A percentile compares a stretch with the other conserved stretches of the same genome.
Evolutionary conservation across 1,140 invertebrate species (phyloP).

Genomic region (Brachionus plicatilis): DNA sequence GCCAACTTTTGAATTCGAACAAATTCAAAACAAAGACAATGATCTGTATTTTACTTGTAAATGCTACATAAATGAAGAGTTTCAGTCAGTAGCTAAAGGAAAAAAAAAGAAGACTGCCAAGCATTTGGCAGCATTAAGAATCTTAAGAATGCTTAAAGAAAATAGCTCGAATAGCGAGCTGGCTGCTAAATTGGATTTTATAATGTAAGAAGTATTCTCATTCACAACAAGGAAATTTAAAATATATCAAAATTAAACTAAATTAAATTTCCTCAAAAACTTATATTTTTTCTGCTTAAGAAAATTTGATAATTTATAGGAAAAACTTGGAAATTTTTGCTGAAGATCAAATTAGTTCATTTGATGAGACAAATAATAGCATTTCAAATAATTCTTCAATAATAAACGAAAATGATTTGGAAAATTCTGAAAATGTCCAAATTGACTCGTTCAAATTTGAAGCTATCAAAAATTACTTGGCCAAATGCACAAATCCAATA

Average conservation of each 20-base stretch:
- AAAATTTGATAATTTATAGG: background rate
- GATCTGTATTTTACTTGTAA: background rate
- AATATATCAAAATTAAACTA: background rate
- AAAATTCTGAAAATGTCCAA: background rate
- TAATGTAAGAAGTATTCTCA: background rate
- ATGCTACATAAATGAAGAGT: background rate
- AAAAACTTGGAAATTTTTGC: background rate
- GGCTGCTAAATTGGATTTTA: background rate
- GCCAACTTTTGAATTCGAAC: background rate
- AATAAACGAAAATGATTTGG: background rate
- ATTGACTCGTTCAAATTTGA: background rate
- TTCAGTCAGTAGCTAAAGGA: background rate
- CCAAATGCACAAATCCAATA: background rate
- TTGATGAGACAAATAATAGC: background rate
- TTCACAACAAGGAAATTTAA: background rate
- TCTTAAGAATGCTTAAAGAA: background rate
- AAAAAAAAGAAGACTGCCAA: background rate
- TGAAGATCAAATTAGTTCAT: background rate
- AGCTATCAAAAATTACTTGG: background rate
- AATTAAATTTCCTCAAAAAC: background rate
- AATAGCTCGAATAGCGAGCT: background rate
- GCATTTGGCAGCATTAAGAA: background rate
- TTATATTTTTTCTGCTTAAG: background rate
- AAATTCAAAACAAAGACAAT: background rate
- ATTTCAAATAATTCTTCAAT: background rate